Base-by-base conservation (phyloP, 1,140 invertebrate genomes). In the Brachionus sp. region DNA sequence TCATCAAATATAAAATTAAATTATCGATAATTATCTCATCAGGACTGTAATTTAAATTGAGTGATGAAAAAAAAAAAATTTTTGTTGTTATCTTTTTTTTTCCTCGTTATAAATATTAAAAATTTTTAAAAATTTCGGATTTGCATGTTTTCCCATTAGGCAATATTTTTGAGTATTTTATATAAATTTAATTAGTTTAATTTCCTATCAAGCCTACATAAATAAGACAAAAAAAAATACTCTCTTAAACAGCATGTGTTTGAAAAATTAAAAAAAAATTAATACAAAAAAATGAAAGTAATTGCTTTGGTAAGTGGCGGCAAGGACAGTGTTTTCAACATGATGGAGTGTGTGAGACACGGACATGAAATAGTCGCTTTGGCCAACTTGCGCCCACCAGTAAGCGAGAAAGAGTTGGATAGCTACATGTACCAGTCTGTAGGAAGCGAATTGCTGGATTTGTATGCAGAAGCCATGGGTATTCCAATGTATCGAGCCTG, bases 341-440 rank as follows among this genome's bases (percentile, higher is more conserved):
- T 99, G 93, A 93, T 98, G 93, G 94, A 98, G 90, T 98, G 96
- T 90, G 92, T 97, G 85, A 93, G 93, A 86, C 94, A 95, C 87
- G 96, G 96, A 42, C 97, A 99, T 90, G 92, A 95, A 86, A 94
- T 99, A 86, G 95, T 98, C 33, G 97, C 96, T 44, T 90, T 99
- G 86, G 97, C 95, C 77, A 99, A 99, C 91, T 91, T 99, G 85
- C 92, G 93, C 90, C 97, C 97, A 84, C 90, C 92, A 87, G 92
- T 92, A 29, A 29, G 12, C 25, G 7, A 68, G 6, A 94, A 95
- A 91, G 97, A 99, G 88, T 88, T 98, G 84, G 97, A 99, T 89
- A 98, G 96, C 87, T 98, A 95, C 87, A 99, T 99, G 97, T 99
- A 98, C 88, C 97, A 99, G 91, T 97, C 95, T 75, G 97, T 99